A percentile compares a stretch with the other conserved stretches of the same genome.
Evolutionary conservation across 2,797 vertebrate species (phyloP).

Genomic region (Platalea minor): DNA sequence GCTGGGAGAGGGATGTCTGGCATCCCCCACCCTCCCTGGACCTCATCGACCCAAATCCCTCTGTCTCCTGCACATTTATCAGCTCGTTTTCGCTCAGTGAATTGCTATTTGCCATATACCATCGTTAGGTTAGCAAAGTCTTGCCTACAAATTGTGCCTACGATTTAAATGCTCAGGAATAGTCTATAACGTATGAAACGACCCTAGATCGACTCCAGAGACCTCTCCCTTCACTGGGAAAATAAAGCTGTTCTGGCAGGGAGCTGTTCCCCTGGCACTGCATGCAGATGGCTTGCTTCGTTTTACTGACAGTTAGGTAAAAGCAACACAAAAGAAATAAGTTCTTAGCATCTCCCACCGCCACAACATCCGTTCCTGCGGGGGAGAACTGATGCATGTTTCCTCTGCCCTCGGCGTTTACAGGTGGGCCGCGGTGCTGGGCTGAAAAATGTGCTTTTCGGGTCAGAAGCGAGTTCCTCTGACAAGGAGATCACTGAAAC

Average conservation of each 20-base stretch:
- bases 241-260: background rate
- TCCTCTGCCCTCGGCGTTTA: background rate
- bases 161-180: background rate
- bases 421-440: background rate
- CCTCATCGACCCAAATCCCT: background rate
- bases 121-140: background rate
- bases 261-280: background rate
- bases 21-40: background rate
- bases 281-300: background rate
- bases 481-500: background rate
- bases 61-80: background rate
- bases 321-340: background rate
- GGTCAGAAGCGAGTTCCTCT: background rate
- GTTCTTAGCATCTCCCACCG: background rate
- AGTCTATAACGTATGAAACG: background rate
- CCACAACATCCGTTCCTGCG: background rate
- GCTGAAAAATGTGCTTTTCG: background rate
- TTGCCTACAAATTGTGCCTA: background rate
- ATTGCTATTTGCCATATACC: background rate
- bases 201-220: no score
- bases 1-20: background rate
- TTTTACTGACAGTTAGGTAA: background rate
- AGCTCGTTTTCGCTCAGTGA: background rate
- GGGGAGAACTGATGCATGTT: background rate
- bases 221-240: background rate